Conservation (phyloP, 2,888 invertebrate genomes). For the Ceramica pisi region DNA sequence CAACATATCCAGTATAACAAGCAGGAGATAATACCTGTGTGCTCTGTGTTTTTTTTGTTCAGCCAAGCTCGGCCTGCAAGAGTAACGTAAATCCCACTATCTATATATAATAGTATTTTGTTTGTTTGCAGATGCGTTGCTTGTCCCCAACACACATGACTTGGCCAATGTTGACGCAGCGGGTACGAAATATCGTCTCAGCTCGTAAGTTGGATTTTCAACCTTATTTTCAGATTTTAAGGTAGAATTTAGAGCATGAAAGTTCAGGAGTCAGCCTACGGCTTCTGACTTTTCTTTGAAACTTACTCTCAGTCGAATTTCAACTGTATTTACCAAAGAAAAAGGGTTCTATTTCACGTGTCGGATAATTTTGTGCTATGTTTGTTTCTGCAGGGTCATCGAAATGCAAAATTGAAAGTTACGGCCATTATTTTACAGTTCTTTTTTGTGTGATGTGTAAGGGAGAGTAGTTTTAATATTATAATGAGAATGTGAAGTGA, state of each 20-base stretch:
- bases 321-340: slow-evolving; percentile 57
- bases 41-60: slow-evolving; percentile 22
- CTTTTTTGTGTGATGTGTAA: slow-evolving; percentile 44
- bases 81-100: slow-evolving; percentile 42
- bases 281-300: slow-evolving; percentile 57
- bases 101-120: slow-evolving; percentile 70
- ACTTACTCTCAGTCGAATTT: slow-evolving; percentile 59
- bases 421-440: slow-evolving; percentile 35
- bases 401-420: slow-evolving; percentile 42
- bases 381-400: slow-evolving; percentile 7
- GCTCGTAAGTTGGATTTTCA: slow-evolving; percentile 74
- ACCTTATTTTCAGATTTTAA: slow-evolving; percentile 57
- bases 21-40: slow-evolving; percentile 8
- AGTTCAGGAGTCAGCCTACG: slow-evolving; percentile 46
- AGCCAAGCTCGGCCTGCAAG: slow-evolving; percentile 11
- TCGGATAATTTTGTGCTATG: slow-evolving; percentile 7
- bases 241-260: slow-evolving; percentile 43
- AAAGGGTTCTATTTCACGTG: slow-evolving; percentile 60
- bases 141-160: slow-evolving; percentile 76
- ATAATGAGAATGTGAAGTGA: slow-evolving; percentile 78
- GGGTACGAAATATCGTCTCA: slow-evolving; percentile 63
- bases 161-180: slow-evolving; percentile 74
- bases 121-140: slow-evolving; percentile 83
- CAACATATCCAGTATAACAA: slow-evolving; percentile 8
- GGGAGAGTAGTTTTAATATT: slow-evolving; percentile 76